Evolutionary conservation across 2,113 vertebrate species (phyloP).

Genomic region (Puma concolor): DNA sequence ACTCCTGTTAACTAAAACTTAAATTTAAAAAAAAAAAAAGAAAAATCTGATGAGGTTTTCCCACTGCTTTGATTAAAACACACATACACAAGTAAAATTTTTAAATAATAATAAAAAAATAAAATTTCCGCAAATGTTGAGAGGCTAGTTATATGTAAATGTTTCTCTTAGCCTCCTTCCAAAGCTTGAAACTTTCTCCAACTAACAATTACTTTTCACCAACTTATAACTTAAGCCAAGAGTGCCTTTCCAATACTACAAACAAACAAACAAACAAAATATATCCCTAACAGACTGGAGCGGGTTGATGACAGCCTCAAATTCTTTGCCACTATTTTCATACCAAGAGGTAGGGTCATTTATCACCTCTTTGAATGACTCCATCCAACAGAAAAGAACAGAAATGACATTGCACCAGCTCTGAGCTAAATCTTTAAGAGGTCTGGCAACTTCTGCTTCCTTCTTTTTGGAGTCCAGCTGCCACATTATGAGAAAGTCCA

Average conservation of each 20-base stretch:
- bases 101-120: neutral
- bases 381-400: neutral
- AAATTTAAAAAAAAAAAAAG: too few species aligned
- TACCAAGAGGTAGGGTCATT: neutral
- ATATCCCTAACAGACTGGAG: neutral
- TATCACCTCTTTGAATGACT: neutral
- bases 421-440: neutral
- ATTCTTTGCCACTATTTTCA: neutral
- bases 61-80: too few species aligned
- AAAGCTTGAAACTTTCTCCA: neutral
- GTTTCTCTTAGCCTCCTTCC: neutral
- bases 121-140: neutral
- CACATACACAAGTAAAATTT: too few species aligned
- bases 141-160: neutral
- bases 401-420: neutral
- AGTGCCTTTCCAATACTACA: neutral
- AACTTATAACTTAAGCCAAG: neutral
- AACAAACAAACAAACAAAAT: neutral
- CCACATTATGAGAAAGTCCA: neutral
- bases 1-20: too few species aligned
- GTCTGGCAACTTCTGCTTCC: neutral
- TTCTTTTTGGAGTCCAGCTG: neutral
- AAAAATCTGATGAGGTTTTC: too few species aligned
- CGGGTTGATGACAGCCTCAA: neutral
- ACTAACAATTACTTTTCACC: neutral